Percentiles rank a stretch among this genome's conserved stretches.
Conservation (phyloP, 2,888 invertebrate species). For the Xylocampa areola region DNA sequence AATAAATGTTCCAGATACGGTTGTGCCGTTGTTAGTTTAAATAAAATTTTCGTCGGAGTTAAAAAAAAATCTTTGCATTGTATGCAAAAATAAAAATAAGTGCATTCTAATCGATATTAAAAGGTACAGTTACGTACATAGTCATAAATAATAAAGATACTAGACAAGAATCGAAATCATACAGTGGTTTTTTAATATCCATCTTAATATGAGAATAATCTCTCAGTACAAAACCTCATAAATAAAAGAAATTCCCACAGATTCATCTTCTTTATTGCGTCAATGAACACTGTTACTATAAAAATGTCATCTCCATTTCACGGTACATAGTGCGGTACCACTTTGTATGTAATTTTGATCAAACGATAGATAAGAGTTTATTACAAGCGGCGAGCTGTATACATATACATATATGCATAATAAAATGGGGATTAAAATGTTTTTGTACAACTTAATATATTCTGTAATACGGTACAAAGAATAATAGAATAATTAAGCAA, state of each 20-base stretch:
- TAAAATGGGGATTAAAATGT: conserved; percentile 71
- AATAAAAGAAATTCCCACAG: conserved; percentile 46
- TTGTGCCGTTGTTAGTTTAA: no score
- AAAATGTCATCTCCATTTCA: conserved; percentile 63
- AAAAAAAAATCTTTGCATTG: no score
- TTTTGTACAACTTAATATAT: conserved; percentile 69
- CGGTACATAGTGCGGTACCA: conserved; percentile 65
- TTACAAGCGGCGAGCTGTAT: conserved; percentile 78
- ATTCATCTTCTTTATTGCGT: conserved; percentile 16
- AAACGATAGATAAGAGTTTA: conserved; percentile 71
- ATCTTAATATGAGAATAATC: neutral
- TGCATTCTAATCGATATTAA: neutral
- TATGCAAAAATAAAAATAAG: neutral
- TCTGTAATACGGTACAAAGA: conserved; percentile 66
- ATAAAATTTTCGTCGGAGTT: no score
- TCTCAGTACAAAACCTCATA: neutral
- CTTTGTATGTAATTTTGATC: conserved; percentile 78
- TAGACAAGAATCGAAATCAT: neutral
- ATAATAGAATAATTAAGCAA: conserved; percentile 70
- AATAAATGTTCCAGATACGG: no score
- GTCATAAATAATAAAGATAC: neutral
- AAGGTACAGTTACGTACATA: conserved; percentile 3
- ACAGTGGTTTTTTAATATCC: neutral
- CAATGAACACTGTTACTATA: conserved; percentile 48
- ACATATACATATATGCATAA: conserved; percentile 77